Evolutionary conservation across 2,797 vertebrate genomes (phyloP), one percentile per base, ranked within the genome.

Genomic region (Dipus sagitta): DNA sequence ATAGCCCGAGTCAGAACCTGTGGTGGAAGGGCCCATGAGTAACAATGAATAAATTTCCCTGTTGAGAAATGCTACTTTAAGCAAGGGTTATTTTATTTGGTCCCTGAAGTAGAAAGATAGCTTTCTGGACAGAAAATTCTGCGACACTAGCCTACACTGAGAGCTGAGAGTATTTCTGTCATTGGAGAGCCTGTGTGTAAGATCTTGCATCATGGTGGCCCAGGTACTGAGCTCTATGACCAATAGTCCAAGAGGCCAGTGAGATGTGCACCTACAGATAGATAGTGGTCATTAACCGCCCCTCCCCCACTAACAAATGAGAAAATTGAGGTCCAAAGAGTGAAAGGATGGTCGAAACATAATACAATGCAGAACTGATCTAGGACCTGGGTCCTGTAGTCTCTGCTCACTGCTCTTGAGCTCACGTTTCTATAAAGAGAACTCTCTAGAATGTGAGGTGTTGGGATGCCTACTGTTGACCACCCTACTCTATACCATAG

Each of bases 61-160:
- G 32, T 11, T n/a, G 81, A 78, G 58, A 90, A 88, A 78, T 75
- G 20, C 28, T 62, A 10, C 34, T 88, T 88, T 75, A 86, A 89
- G 76, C 80, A 23, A 86, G 82, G 24, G 20, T 68, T 1, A n/a
- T 79, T 95, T 79, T 24, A 52, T 0, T 6, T n/a, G 80, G 52
- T 20, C 64, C n/a, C 14, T 58, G 80, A 52, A 47, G 13, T 54
- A 62, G 80, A 30, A 20, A 42, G 42, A 24, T 32, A 32, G 20
- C 18, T 81, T 86, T 85, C 62, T 52, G 42, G 80, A 34, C 67
- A 42, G 77, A 77, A n/a, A 32, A 6, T 81, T 94, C 24, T 23
- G 52, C 26, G 52, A 62, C 38, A 13, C 68, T 24, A 17, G 28
- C 42, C 47, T 83, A 30, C 54, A 26, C 13, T 15, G n/a, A n/a